Conservation (phyloP, 2,113 vertebrate genomes). For the Carassius gibelio region DNA sequence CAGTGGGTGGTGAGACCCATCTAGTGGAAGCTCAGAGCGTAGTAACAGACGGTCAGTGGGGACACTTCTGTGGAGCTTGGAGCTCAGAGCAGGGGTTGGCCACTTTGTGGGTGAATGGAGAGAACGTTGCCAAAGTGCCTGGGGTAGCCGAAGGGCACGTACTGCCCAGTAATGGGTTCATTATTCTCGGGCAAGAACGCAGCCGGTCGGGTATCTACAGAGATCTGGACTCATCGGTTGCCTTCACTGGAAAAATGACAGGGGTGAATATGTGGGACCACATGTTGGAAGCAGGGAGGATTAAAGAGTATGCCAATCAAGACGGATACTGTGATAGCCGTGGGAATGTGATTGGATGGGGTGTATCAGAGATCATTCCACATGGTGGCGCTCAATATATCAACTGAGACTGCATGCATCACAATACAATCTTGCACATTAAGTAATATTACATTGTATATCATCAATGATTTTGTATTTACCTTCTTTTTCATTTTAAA, state of each 20-base stretch:
- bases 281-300: conserved; percentile 77
- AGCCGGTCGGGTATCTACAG: conserved; percentile 68
- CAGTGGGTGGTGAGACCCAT: conserved; percentile 76
- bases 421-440: background rate
- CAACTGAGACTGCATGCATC: conserved; percentile 65
- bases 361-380: conserved; percentile 87
- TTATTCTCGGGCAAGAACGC: conserved; percentile 87
- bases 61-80: conserved; percentile 86
- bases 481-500: background rate
- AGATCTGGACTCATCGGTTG: conserved; percentile 81
- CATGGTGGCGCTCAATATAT: conserved; percentile 88
- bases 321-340: conserved; percentile 73
- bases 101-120: conserved; percentile 80
- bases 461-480: background rate
- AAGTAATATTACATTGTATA: background rate
- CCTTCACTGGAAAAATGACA: conserved; percentile 88
- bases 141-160: conserved; percentile 72
- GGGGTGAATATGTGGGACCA: conserved; percentile 91
- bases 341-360: conserved; percentile 89
- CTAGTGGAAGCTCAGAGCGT: conserved; percentile 64
- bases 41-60: conserved; percentile 75
- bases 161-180: conserved; percentile 80
- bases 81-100: conserved; percentile 75
- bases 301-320: conserved; percentile 65
- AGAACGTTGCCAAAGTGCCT: conserved; percentile 57